Evolutionary conservation across 2,113 vertebrate species (phyloP), one percentile per base, ranked within the genome.

Genomic region (Percopsis transmontana): DNA sequence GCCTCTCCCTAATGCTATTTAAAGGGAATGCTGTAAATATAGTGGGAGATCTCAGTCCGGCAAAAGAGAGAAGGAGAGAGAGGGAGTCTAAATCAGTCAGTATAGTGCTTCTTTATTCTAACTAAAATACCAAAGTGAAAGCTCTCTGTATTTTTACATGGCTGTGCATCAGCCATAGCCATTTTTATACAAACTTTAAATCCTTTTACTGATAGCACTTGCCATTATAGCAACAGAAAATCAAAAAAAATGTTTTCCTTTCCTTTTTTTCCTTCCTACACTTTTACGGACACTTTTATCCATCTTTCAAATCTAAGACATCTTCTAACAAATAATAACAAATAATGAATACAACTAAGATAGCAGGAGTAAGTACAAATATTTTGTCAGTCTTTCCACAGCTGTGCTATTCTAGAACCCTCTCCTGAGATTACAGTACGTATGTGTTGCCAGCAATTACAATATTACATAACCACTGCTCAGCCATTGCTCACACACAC

Each of bases 1-100:
- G 70, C 24, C 70, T 77, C 66, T 5, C 60, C 69, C 54, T 45
- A 24, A 57, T 50, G 70, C 87, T 88, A 89, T 90, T 87, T 90
- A 84, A 86, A 88, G 84, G 70, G 59, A 76, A 80, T 2, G 52
- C 86, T 86, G 74, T 74, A 82, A 89, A 87, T 85, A 82, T 63
- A 70, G 33, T 62, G 62, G 53, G 56, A 59, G 75, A 18, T 50
- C 55, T 66, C 12, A 21, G 18, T 20, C 5, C 4, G 38, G 77
- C 77, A 51, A 70, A 23, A 42, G 57, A 61, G 57, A 67, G 23
- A 60, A 52, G 51, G 65, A 52, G 56, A 58, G 66, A 51, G 60
- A 33, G 27, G 27, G 27, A 33, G 27, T 33, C 27, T 33, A 33
- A 33, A 4, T 33, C 44, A 16, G n/a, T 16, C 2, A 55, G 23